Conservation (phyloP, 2,888 invertebrate genomes). For the Tholera decimalis region DNA sequence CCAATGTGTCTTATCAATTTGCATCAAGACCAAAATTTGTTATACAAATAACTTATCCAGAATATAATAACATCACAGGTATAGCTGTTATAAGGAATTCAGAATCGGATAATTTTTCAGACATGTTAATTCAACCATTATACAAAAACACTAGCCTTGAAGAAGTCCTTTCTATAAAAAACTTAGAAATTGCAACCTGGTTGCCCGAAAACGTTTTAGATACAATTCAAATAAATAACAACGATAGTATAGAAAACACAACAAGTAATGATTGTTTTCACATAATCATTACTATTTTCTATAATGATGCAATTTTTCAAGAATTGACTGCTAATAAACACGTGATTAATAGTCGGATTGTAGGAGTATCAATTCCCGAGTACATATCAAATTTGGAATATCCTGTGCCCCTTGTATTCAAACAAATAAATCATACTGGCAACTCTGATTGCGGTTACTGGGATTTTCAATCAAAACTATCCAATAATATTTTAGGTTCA, state of each 20-base stretch:
- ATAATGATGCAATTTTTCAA: conserved; percentile 90
- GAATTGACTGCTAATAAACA: conserved; percentile 77
- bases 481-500: conserved; percentile 74
- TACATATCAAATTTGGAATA: conserved; percentile 89
- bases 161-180: conserved; percentile 84
- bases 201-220: conserved; percentile 84
- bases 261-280: conserved; percentile 70
- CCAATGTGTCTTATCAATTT: conserved; percentile 71
- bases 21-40: conserved; percentile 85
- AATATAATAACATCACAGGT: conserved; percentile 88
- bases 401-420: conserved; percentile 90
- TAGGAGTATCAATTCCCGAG: conserved; percentile 92
- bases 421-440: conserved; percentile 67
- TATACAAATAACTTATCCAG: conserved; percentile 89
- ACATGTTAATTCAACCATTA: conserved; percentile 83
- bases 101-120: conserved; percentile 77
- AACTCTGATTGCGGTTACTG: conserved; percentile 90
- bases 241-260: conserved; percentile 61
- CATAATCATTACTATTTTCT: conserved; percentile 89
- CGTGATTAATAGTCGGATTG: conserved; percentile 86
- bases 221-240: conserved; percentile 75
- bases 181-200: conserved; percentile 91
- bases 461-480: conserved; percentile 84
- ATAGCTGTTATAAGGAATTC: conserved; percentile 81
- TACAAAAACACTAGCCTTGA: conserved; percentile 85